Evolutionary conservation across 1,140 invertebrate genomes (phyloP).

Genomic region (Drosophila parvula): DNA sequence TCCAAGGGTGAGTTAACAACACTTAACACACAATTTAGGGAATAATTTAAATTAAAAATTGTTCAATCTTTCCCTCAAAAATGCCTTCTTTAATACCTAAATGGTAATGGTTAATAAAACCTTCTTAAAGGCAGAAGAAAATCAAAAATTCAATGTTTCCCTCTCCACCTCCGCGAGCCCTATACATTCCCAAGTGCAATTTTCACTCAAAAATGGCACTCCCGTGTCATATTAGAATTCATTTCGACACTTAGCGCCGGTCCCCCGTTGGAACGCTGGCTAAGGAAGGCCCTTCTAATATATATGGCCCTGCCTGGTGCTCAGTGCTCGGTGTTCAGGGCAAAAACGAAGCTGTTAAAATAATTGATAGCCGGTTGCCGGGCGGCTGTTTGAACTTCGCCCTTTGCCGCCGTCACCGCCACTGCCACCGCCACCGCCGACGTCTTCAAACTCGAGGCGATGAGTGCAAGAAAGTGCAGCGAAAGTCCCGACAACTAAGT

Average conservation of each 20-base stretch:
- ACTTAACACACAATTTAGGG: too few species aligned
- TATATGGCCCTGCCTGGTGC: constrained; percentile 37
- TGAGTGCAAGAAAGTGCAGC: constrained; percentile 62
- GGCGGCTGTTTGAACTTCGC: constrained; percentile 73
- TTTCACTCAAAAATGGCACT: constrained; percentile 28
- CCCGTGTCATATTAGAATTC: constrained; percentile 75
- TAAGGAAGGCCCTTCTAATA: constrained; percentile 35
- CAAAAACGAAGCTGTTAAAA: constrained; percentile 75
- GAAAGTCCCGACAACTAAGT: constrained; percentile 72
- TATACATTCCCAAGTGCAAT: constrained; percentile 7
- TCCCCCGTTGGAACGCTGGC: constrained; percentile 1
- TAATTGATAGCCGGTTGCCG: constrained; percentile 77
- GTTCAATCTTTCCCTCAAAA: too few species aligned
- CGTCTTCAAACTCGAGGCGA: constrained; percentile 9
- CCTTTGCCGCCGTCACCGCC: constrained; percentile 25
- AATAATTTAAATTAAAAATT: too few species aligned
- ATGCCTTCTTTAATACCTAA: too few species aligned
- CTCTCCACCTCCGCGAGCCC: background rate
- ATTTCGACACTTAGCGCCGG: constrained; percentile 59
- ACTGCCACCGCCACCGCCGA: background rate
- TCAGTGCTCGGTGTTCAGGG: constrained; percentile 11
- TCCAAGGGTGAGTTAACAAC: constrained; percentile 74
- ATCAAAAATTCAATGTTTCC: background rate
- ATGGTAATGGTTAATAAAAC: too few species aligned
- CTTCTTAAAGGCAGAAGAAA: background rate